Base-by-base conservation (phyloP, 2,888 invertebrate genomes). In the Celastrina argiolus region DNA sequence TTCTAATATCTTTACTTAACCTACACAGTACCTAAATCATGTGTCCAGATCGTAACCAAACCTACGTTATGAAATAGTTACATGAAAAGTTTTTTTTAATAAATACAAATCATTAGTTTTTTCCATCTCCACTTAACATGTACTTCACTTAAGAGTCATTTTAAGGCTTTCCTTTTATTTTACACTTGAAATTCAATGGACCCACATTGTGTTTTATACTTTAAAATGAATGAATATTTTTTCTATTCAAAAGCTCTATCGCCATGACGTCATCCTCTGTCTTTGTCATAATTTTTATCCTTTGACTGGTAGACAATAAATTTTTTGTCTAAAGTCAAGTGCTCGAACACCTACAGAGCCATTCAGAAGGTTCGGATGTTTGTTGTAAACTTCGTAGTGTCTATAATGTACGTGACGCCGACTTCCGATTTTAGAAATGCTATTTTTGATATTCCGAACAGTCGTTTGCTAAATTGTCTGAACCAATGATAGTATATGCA, bases 101-200 rank as follows among this genome's bases (percentile, higher is more conserved):
- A 31, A 6, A n/a, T n/a, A n/a, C n/a, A n/a, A n/a, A n/a, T n/a
- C n/a, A n/a, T n/a, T n/a, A n/a, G n/a, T 31, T 18, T 51, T 26
- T 51, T 51, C 16, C 22, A 26, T 22, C 10, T 51, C 51, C 51
- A 26, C 22, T 51, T 51, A 51, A 51, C 51, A 22, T 51, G 18
- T 45, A 45, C 51, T 51, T 51, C 51, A 51, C 22, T 51, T 51
- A 22, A 51, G 12, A 51, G 51, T 51, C 26, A 51, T 51, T 51
- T 51, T 51, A 26, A 51, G 58, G 58, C 10, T 16, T 16, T 58
- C n/a, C 4, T 58, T 31, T 58, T 58, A 58, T 58, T 58, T 58
- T 58, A 58, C 58, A 58, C 58, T 58, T 58, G n/a, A 58, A 28
- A 31, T 58, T 58, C 58, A 58, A 58, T 31, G 16, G 58, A 58